Base-by-base conservation (phyloP, 2,888 invertebrate genomes). In the Heteromyza rotundicornis region DNA sequence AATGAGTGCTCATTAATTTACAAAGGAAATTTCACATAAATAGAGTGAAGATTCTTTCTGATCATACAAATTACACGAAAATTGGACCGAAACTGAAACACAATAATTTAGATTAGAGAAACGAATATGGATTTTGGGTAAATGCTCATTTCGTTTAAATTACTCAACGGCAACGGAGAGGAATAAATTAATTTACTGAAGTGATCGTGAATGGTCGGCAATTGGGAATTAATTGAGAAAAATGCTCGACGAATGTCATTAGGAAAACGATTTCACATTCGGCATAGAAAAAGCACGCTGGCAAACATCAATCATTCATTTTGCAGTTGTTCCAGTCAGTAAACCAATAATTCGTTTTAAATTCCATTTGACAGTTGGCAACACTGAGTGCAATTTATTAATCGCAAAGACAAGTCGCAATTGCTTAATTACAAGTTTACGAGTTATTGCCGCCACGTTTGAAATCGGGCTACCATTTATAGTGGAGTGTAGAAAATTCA, bases 1-100 rank as follows among this genome's bases (percentile, higher is more conserved):
- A 74, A 75, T 74, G 75, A 70, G 67, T 68, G 69, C 69, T 69
- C 74, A 74, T 74, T 74, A 74, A 75, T 74, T 74, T 71, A 58
- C 66, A 71, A 75, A 74, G 71, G 64, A 72, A 55, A 20, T 35
- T 17, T 20, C 8, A 53, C 16, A 2, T 27, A 54, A 55, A 56
- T 56, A 56, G 44, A 56, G 40, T 56, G 44, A 44, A 56, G 22
- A 22, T 19, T 20, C 24, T 16, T 24, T 16, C 40, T 19, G 40
- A 16, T 17, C 16, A 51, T n/a, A 32, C 7, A 5, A 32, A 32
- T n/a, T 16, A 32, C 12, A 5, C 10, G 20, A n/a, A 16, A 56
- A 16, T 35, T 17, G 19, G 35, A 53, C n/a, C n/a, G n/a, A n/a
- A n/a, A n/a, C n/a, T n/a, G n/a, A n/a, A n/a, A n/a, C n/a, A n/a